Percentiles rank a stretch among this genome's conserved stretches.
Evolutionary conservation across 37 sponge, comb jelly and placozoan species (phyloP).

Genomic region (Beroe forskalii): DNA sequence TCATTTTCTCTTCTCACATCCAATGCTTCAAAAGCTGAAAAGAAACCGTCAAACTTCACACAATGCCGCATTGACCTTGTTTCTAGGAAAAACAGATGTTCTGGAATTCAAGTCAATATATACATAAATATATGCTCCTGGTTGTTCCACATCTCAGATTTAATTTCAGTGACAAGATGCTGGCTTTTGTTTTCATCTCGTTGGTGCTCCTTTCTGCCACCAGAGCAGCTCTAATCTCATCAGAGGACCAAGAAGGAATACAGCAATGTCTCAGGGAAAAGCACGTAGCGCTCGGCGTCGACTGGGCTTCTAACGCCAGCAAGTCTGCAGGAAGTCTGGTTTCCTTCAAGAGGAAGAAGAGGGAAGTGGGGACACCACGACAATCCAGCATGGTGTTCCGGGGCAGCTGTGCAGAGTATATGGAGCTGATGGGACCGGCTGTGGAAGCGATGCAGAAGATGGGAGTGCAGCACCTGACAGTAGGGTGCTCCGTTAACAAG

Average conservation of each 20-base stretch:
- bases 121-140: no score
- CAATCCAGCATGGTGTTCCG: not conserved
- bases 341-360: not conserved
- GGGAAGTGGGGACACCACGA: not conserved
- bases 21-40: no score
- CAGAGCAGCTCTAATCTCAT: not conserved
- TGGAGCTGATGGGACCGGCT: not conserved
- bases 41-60: no score
- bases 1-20: no score
- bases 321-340: conserved; percentile 11
- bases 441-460: not conserved
- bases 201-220: no score
- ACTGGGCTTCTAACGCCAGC: conserved; percentile 18
- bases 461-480: not conserved
- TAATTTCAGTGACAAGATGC: no score
- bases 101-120: no score
- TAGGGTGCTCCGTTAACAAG: conserved; percentile 12
- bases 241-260: conserved; percentile 1
- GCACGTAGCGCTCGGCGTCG: no score
- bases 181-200: no score
- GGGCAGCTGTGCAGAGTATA: not conserved
- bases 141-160: no score
- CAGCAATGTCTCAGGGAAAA: not conserved
- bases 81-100: no score
- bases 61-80: no score